phyloP scores from a whole-genome alignment of 1,140 invertebrate species.

The Manduca sexta region DNA sequence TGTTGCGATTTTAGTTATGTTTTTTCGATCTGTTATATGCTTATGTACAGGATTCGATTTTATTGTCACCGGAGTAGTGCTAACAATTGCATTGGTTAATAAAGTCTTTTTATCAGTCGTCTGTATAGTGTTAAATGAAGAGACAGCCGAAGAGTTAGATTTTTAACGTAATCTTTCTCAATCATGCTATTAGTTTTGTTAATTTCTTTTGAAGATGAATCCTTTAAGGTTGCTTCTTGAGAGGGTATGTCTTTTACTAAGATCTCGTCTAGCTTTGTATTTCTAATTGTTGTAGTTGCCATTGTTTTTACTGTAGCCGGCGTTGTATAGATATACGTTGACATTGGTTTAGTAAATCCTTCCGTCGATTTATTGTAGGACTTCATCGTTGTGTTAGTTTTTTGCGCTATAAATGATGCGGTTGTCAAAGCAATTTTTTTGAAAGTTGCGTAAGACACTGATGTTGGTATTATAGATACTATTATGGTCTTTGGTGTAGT shows the following conservation, averaged over 20 bases:
- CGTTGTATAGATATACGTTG: slow-evolving; percentile 1
- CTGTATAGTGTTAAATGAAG: slow-evolving; percentile 36
- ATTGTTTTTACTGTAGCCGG: not conserved
- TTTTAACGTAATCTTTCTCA: slow-evolving; percentile 23
- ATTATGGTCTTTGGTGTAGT: slow-evolving; percentile 65
- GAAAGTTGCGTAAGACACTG: slow-evolving; percentile 56
- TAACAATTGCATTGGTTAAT: not conserved
- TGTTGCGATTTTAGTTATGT: slow-evolving; percentile 10
- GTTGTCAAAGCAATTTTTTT: slow-evolving; percentile 61
- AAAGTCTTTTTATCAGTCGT: slow-evolving; percentile 7
- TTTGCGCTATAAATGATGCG: slow-evolving; percentile 37
- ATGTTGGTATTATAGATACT: slow-evolving; percentile 67
- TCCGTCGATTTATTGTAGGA: slow-evolving; percentile 32
- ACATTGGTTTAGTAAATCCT: slow-evolving; percentile 41
- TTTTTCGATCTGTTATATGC: slow-evolving; percentile 10
- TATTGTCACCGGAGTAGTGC: not conserved
- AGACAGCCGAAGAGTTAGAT: slow-evolving; percentile 38
- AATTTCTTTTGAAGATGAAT: not conserved
- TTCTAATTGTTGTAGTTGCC: not conserved
- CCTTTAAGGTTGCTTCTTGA: not conserved
- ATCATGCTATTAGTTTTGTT: slow-evolving; percentile 60
- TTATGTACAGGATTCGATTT: not conserved
- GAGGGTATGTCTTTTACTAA: slow-evolving; percentile 24
- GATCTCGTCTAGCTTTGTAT: slow-evolving; percentile 22
- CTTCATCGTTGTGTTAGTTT: slow-evolving; percentile 26